Evolutionary conservation across 2,888 invertebrate species (phyloP), one percentile per base, ranked within the genome.

Genomic region (Melangyna quadrimaculata): DNA sequence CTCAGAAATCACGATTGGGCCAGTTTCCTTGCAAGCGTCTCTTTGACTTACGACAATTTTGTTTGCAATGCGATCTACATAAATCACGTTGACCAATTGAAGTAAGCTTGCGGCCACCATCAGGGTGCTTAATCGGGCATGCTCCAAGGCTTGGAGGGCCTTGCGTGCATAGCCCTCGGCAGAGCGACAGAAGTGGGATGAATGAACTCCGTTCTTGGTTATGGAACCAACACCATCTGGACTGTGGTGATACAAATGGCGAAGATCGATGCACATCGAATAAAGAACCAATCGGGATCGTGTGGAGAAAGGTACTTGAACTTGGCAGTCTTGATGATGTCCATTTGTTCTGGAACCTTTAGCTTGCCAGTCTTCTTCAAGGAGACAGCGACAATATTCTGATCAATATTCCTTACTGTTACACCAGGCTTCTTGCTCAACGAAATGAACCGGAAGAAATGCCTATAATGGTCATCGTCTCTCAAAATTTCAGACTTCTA

Each of bases 231-330:
- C 98, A 90, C 99, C 99, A 90, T 97, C 96, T 7, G 99, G 99
- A 48, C 97, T 96, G 81, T 99, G 95, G 91, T 98, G 97, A 94
- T 99, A 99, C 91, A 99, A 95, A 92, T 99, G 99, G 88, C 99
- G 95, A 74, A 98, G 84, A 99, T 94, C 35, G 99, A 97, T 43
- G 99, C 97, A 92, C 98, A 98, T 88, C 99, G 95, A 77, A 97
- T 96, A 91, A 97, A 99, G 93, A 97, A 99, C 99, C 99, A 99
- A 92, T 99, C 99, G 53, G 97, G 97, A 92, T 99, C 98, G 89
- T 97, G 98, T 0, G 99, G 99, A 48, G 99, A 98, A 90, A 99
- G 93, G 93, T 99, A 99, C 94, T 99, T 99, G 93, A 96, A 97
- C 88, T 96, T 95, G 80, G 97, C 98, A 19, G 98, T 97, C 93